Base-by-base conservation (phyloP, 37 sponge, comb jelly and placozoan genomes). In the Ianthella basta region DNA sequence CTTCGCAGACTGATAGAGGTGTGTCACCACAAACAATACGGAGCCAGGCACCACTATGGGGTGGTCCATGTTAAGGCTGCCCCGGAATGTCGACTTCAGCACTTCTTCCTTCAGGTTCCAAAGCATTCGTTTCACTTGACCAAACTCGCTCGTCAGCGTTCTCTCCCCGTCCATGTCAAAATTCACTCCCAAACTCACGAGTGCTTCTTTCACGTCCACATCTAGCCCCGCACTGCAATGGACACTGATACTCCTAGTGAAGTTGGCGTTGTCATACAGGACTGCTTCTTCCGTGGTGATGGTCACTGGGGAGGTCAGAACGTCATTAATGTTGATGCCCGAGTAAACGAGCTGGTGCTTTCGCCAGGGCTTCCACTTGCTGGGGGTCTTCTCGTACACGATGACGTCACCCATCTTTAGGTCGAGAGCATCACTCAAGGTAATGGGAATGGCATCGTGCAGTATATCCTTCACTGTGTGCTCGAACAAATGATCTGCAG, bases 371-470 rank as follows among this genome's bases (percentile, higher is more conserved):
- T 72, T 68, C 55, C 85, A 50, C 30, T 59, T 78, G 5, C 84
- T 85, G 33, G 91, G 94, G 57, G 85, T 93, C 65, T 75, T 78
- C 32, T 85, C n/a, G 73, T 83, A 86, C 23, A 85, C 64, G 16
- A 93, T 83, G 24, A 93, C 88, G 27, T 86, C 69, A 0, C 94
- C 94, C n/a, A 93, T 73, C 3, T 56, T 54, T 29, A 83, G 87
- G 0, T 93, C 88, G 68, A 89, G 84, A 13, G 82, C 68, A 0
- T 86, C 55, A 10, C 88, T 88, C 55, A 93, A 65, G n/a, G 60
- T 41, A 30, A 85, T 66, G 13, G 91, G 88, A 36, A 90, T 83
- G 32, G 88, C 82, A 1, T 69, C 16, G 54, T 90, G 88, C 2
- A 93, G 60, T 18, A 77, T 34, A 53, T 39, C 39, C 29, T 23